A percentile compares a stretch with the other conserved stretches of the same genome.
Evolutionary conservation across 2,888 invertebrate genomes (phyloP).

Genomic region (Heliothis peltigera): DNA sequence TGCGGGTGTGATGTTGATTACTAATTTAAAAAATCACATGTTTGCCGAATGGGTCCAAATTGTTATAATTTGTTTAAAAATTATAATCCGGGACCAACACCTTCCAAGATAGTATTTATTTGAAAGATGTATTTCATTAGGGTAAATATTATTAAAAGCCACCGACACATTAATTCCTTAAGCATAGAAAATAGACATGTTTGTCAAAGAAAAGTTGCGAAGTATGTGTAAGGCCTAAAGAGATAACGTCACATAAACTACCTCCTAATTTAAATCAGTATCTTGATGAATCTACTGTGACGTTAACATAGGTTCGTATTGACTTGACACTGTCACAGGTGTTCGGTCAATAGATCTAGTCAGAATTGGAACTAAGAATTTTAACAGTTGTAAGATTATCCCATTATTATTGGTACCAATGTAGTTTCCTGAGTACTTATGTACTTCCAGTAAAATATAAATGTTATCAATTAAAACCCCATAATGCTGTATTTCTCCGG

Average conservation of each 20-base stretch:
- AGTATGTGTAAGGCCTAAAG: slow-evolving; percentile 74
- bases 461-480: slow-evolving; percentile 34
- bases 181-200: slow-evolving; percentile 88
- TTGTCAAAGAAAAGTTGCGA: slow-evolving; percentile 88
- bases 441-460: slow-evolving; percentile 34
- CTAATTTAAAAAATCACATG: slow-evolving; percentile 82
- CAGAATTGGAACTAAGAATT: slow-evolving; percentile 85
- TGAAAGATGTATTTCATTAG: slow-evolving; percentile 89
- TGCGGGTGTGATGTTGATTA: slow-evolving; percentile 80
- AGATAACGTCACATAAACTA: slow-evolving; percentile 82
- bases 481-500: slow-evolving; percentile 29
- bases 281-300: slow-evolving; percentile 80
- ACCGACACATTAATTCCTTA: slow-evolving; percentile 90
- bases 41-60: slow-evolving; percentile 89
- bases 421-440: slow-evolving; percentile 28
- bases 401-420: slow-evolving; percentile 44
- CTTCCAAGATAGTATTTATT: slow-evolving; percentile 90
- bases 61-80: slow-evolving; percentile 90
- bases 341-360: slow-evolving; percentile 83
- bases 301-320: slow-evolving; percentile 74
- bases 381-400: slow-evolving; percentile 61
- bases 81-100: slow-evolving; percentile 90
- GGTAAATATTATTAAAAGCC: slow-evolving; percentile 89
- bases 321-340: slow-evolving; percentile 70
- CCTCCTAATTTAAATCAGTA: slow-evolving; percentile 88